Base-by-base conservation (phyloP, 2,797 vertebrate species). In the Lithobates pipiens region DNA sequence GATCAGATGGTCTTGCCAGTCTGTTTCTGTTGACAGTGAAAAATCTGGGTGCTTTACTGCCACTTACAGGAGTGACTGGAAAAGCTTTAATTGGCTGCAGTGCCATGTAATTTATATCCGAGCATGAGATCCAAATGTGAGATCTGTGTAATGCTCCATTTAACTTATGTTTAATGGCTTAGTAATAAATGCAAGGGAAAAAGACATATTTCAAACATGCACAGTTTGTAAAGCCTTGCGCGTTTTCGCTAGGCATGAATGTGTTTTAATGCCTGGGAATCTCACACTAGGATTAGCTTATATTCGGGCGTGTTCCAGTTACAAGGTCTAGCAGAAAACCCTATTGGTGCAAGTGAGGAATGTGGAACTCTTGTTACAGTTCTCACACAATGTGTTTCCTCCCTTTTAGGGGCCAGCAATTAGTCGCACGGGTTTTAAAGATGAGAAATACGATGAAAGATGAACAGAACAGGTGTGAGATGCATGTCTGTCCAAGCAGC, bases 1-100 rank as follows among this genome's bases (percentile, higher is more conserved):
- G 29, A 75, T 86, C 76, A 79, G 68, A 79, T 86, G 80, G 75
- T 68, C 57, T 39, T 83, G 61, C 85, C 76, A 79, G 80, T 34
- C 76, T 74, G 73, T 21, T n/a, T 68, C 76, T 86, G 70, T 63
- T 86, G 39, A 83, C 23, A 29, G 42, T 72, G 70, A 68, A 74
- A 68, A 68, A 63, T 44, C 63, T 81, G 85, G 54, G 69, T 63
- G 80, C 76, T 77, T 86, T 82, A 65, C 85, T 74, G 80, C 85
- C 85, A 86, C 85, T 86, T 86, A 80, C 77, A 85, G 84, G 84
- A 82, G 34, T 76, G 23, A 76, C 44, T 77, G 50, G 78, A 76
- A 86, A 82, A 70, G 63, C 42, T 61, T 68, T 72, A 73, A 83
- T 86, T 82, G 42, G 75, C 57, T 57, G 42, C 44, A 70, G 63